Evolutionary conservation across 1,140 invertebrate genomes (phyloP).

Genomic region (Sinella curviseta): DNA sequence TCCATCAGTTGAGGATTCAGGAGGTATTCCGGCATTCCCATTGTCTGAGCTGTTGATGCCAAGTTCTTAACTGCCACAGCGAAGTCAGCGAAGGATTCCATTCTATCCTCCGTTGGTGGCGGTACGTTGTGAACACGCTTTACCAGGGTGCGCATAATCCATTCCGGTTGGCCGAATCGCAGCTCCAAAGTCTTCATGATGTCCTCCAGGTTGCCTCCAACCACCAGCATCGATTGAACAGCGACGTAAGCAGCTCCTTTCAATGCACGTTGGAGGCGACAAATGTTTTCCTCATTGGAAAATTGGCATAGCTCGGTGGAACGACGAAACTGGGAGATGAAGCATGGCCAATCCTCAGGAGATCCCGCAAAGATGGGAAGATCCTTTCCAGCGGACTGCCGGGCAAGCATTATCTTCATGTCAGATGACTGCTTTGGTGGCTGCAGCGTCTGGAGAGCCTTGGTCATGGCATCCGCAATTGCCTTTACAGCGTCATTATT

Average conservation of each 20-base stretch:
- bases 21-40: not conserved
- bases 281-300: constrained; percentile 8
- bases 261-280: not conserved
- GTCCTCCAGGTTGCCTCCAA: not conserved
- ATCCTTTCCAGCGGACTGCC: constrained; percentile 6
- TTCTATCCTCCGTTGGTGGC: not conserved
- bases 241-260: not conserved
- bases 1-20: constrained; percentile 10
- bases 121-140: not conserved
- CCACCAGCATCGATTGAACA: not conserved
- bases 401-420: too few species aligned
- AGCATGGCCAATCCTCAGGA: constrained; percentile 17
- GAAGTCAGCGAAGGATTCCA: not conserved
- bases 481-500: too few species aligned
- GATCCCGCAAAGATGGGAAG: not conserved
- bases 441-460: too few species aligned
- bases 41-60: not conserved
- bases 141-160: not conserved
- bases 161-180: too few species aligned
- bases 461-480: too few species aligned
- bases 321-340: not conserved
- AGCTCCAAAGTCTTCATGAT: not conserved
- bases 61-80: not conserved
- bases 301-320: constrained; percentile 13
- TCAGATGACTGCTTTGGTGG: too few species aligned